Base-by-base conservation (phyloP, 2,888 invertebrate species). In the Toxonevra muliebris region DNA sequence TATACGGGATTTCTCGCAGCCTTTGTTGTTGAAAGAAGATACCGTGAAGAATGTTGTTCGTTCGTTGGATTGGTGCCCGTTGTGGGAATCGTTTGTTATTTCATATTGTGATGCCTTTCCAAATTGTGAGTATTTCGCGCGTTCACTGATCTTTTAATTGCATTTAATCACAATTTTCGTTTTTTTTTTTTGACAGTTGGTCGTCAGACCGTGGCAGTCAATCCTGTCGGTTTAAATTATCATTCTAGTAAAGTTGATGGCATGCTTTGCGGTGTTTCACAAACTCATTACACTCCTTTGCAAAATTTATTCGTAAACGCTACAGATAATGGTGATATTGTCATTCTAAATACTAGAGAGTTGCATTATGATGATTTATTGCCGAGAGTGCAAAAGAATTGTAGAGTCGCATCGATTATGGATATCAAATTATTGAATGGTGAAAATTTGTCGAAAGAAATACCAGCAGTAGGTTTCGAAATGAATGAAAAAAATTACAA, bases 281-380 rank as follows among this genome's bases (percentile, higher is more conserved):
- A 73, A 19, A 54, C 78, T 1, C 76, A 80, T 65, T 81, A 76
- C 48, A 80, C 79, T 68, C 72, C 75, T n/a, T 71, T 75, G 50
- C 73, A 72, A 12, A 75, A 78, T 70, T 15, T 74, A n/a, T 66
- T 76, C 15, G 76, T 74, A 7, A 52, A 71, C 3, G 76, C 72
- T 1, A 72, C 76, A 0, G 78, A 80, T 13, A 81, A 80, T 66
- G 84, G 84, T 0, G 84, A 85, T 67, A 20, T 84, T 2, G 59
- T 73, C 0, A 72, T 84, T 10, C 20, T 77, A 3, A 69, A 76
- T 58, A 54, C 74, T 1, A 71, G 73, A 15, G 78, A 83, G 62
- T 64, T 76, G 1, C 73, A 79, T 52, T 69, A 74, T 53, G 79
- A 79, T 30, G 67, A 72, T 9, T 1, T 43, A 1, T 1, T 74